Base-by-base conservation (phyloP, 2,113 vertebrate species). In the Caretta caretta region DNA sequence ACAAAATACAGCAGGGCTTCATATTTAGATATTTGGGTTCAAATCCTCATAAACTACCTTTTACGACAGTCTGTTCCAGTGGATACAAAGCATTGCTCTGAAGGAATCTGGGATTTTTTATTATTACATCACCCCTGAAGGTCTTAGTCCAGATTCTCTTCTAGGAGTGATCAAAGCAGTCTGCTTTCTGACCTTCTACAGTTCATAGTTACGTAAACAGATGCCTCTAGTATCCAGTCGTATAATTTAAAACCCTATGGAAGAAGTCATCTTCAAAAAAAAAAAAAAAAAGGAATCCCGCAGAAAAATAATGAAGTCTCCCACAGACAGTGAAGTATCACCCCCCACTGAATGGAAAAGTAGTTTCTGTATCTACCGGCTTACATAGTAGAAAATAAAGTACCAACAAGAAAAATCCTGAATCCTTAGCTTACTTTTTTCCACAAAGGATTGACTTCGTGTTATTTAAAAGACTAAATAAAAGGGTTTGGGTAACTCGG, bases 201-300 rank as follows among this genome's bases (percentile, higher is more conserved):
- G 31, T n/a, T 59, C 56, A 25, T 54, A 46, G 88, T 93, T 89
- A 84, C 53, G 85, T n/a, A 88, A 89, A 78, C 81, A 78, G 57
- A 4, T 83, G 57, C 82, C 91, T 95, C 87, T 85, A 90, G 20
- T 90, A 88, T 87, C 56, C 46, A 42, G 10, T 88, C 82, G 75
- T 86, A 20, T 79, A 78, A 92, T 95, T 92, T 94, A 94, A 96
- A 92, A 72, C 84, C 79, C 81, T 92, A 5, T 42, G 90, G 84
- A 92, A 81, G 54, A 88, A 94, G 25, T 95, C 19, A 96, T 50
- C 88, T 89, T 65, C 42, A 94, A 94, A 94, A 92, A 90, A 87
- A 48, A 65, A 89, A 80, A 94, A 94, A 93, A 90, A 90, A 87
- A 95, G 57, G 5, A 90, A 72, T 87, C 80, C 49, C 92, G 75